Base-by-base conservation (phyloP, 2,113 vertebrate species). In the Nycticebus coucang region DNA sequence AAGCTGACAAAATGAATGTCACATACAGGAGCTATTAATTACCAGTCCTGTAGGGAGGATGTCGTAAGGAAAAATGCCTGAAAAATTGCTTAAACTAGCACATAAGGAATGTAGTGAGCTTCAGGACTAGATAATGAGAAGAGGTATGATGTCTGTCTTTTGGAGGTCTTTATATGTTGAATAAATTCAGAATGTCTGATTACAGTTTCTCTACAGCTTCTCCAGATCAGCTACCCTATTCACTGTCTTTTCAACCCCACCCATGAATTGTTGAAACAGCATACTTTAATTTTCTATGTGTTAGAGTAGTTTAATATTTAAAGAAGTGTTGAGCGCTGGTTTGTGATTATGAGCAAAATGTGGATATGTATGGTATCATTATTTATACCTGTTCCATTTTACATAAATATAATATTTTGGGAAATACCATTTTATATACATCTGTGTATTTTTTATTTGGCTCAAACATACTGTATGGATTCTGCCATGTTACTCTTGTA, bases 391-490 rank as follows among this genome's bases (percentile, higher is more conserved):
- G 2, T 77, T 87, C 14, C 75, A 24, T 90, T 74, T 92, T 64
- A 87, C 62, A 30, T 0, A 87, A 91, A 78, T 26, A 55, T 21
- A 82, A 12, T 53, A 69, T 68, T 92, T 85, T 4, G 9, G 19
- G 3, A 92, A 95, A 79, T 92, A 17, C 0, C n/a, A 7, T 75
- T 71, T 71, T 2, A 30, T 64, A 35, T 1, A 26, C 4, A 71
- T 69, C 3, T 74, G 68, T 62, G 12, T 41, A 77, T 79, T 93
- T 94, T 93, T 85, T 41, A 78, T 95, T 50, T 88, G 57, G 7
- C 14, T 87, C 21, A 68, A 64, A 78, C 8, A 68, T 59, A 45
- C 5, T 84, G 2, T 41, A 2, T 68, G 6, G 55, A 6, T 77
- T 83, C n/a, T 90, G 18, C 19, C 15, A 18, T 78, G 1, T 75